These are phyloP conservation scores for Tympanuchus pallidicinctus DNA, from an alignment of 2,113 vertebrate genomes.

Conservation along the genomic window DNA sequence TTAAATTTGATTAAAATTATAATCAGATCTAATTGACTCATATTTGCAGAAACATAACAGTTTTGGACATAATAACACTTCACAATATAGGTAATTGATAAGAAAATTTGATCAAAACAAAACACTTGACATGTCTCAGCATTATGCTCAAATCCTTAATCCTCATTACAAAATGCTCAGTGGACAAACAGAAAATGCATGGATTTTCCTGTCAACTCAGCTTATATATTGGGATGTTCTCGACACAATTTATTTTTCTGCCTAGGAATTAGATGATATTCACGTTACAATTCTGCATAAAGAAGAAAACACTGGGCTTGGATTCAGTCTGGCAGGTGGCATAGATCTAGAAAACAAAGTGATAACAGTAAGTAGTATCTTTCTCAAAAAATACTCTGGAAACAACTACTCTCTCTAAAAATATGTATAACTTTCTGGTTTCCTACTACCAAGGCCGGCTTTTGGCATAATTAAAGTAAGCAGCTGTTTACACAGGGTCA, in stretches of 20 bases:
- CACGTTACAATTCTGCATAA: constrained; percentile 93
- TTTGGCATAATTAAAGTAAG: background rate
- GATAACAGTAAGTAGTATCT: constrained; percentile 82
- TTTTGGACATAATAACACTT: background rate
- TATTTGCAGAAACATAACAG: background rate
- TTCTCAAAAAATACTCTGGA: background rate
- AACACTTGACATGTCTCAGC: background rate
- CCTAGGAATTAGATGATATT: constrained; percentile 90
- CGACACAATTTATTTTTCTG: background rate
- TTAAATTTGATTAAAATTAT: background rate
- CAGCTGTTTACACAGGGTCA: background rate
- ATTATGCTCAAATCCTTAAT: background rate
- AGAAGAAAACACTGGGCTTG: constrained; percentile 90
- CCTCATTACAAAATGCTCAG: background rate
- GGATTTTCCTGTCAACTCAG: background rate
- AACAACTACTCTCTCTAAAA: background rate
- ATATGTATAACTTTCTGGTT: background rate
- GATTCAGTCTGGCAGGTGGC: constrained; percentile 94
- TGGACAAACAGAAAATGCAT: background rate
- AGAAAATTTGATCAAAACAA: background rate
- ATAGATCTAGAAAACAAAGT: constrained; percentile 90
- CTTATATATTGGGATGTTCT: background rate
- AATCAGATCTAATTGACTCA: background rate
- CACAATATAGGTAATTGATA: background rate
- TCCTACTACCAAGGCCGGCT: background rate